Evolutionary conservation across 2,797 vertebrate genomes (phyloP).

Genomic region (Phrynocephalus guinanensis): DNA sequence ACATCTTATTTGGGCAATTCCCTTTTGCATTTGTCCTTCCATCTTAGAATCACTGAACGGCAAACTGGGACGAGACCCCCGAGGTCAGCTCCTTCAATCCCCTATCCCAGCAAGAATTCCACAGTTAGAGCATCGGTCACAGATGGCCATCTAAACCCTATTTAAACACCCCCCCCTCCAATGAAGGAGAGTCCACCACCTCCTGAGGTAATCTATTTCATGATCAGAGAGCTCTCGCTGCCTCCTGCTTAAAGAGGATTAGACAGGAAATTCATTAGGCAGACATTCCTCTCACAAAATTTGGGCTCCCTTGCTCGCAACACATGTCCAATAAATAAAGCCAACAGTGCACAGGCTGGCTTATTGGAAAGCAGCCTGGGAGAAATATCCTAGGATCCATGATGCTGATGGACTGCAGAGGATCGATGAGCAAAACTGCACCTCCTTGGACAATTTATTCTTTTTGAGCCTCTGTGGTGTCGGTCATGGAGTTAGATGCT

Average conservation of each 20-base stretch:
- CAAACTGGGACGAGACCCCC: no score
- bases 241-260: neutral
- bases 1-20: no score
- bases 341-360: neutral
- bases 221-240: neutral
- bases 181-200: no score
- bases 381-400: neutral
- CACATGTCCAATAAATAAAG: neutral
- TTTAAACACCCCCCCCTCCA: no score
- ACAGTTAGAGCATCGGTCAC: no score
- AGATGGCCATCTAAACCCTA: no score
- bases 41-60: no score
- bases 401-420: neutral
- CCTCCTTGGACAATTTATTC: neutral
- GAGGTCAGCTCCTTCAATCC: no score
- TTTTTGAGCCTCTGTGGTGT: neutral
- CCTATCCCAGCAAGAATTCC: no score
- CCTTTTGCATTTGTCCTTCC: no score
- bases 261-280: neutral
- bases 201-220: no score
- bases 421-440: neutral
- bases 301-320: neutral
- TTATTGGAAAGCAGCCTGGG: neutral
- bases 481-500: neutral
- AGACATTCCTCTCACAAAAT: neutral